Evolutionary conservation across 2,113 vertebrate species (phyloP), one percentile per base, ranked within the genome.

Genomic region (Gallinago jamesoni): DNA sequence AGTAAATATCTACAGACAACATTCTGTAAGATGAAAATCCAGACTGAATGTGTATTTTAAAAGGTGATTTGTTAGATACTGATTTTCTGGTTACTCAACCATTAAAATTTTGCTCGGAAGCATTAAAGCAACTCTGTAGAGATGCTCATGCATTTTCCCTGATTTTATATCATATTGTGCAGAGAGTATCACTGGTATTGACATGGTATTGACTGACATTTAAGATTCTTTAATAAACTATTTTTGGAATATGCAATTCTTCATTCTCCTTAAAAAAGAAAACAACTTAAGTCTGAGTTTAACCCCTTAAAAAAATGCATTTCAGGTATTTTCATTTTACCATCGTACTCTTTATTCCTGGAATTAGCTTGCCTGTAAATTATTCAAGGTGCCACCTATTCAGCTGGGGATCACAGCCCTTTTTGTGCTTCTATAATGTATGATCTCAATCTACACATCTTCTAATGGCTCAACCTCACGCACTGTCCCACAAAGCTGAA

Each of bases 91-190:
- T 60, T 41, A 89, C 3, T 48, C 19, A 62, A 37, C 19, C 60
- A 60, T 37, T 43, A 72, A 47, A 23, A 52, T 56, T 59, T 85
- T 82, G 14, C 35, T 87, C 14, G 53, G 77, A 87, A 91, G 43
- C 17, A 67, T 47, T 67, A 77, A 63, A 89, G 13, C 50, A 89
- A 43, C 31, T 60, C 55, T 43, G 10, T 12, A 90, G 33, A 77
- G 15, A 66, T 0, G 0, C 30, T 82, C 19, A 23, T 6, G 17
- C n/a, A 43, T 55, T 62, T 37, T 53, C 24, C 35, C 24, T 41
- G 6, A 28, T 31, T 94, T 86, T 76, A 74, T 31, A 92, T 4
- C 19, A 18, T 27, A 53, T 9, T 86, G 37, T 74, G 17, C 39
- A 73, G 25, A 19, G 15, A 56, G 2, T 22, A 83, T 56, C 57